Evolutionary conservation across 1,140 invertebrate species (phyloP), one percentile per base, ranked within the genome.

Genomic region (Drosophila biarmipes): DNA sequence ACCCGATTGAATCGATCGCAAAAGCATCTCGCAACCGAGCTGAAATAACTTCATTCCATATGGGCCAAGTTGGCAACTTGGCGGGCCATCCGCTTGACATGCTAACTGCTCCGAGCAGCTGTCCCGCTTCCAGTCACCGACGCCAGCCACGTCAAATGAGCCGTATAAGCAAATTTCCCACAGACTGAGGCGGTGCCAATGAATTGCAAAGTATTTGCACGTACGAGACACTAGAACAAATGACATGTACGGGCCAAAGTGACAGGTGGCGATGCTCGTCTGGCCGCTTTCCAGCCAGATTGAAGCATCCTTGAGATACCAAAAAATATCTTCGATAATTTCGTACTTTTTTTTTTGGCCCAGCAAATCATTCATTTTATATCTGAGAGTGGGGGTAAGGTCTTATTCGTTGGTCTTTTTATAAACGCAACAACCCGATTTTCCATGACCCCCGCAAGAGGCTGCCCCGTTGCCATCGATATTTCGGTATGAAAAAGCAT

Each of bases 401-500:
- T 53, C 34, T 68, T 37, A 43, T 68, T 37, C 24, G 35, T 11
- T 43, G 29, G 31, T 7, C 34, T 57, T 61, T 57, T 38, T 54
- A 6, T 40, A 38, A 56, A 37, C 37, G 34, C 7, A 12, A 35
- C 15, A 57, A 37, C 24, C 17, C 37, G 27, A 48, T 48, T 43
- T 29, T 7, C 61, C 43, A 17, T 42, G 15, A 49, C 35, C 45
- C 38, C 35, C 34, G 21, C 46, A 43, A 17, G 19, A 14, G 11
- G 1, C 14, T 19, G 7, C 17, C 19, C 19, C 17, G 45, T 52
- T 61, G 51, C 43, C 51, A 62, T 56, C 48, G 73, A 67, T 75
- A 56, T 76, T 82, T 78, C 69, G 38, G 74, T 75, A 80, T 76
- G 80, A 81, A 78, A 68, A 66, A 59, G 38, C 71, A 69, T 72